Evolutionary conservation across 2,888 invertebrate species (phyloP).

Genomic region (Lutraria lutraria): DNA sequence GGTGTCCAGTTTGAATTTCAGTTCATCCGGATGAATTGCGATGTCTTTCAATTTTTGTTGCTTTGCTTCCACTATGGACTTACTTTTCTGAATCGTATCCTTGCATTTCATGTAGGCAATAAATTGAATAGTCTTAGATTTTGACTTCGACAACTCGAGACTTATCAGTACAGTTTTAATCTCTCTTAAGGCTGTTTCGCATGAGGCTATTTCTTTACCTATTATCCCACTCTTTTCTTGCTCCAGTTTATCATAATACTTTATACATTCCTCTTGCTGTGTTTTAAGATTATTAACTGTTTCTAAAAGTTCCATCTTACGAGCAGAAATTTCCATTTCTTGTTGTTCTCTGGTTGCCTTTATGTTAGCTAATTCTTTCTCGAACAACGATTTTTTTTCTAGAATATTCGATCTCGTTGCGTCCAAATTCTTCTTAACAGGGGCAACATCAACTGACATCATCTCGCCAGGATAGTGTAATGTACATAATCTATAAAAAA

Average conservation of each 20-base stretch:
- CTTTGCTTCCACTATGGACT: not conserved
- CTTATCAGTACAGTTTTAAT: not conserved
- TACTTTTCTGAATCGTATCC: not conserved
- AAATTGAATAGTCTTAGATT: not conserved
- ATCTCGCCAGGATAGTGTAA: no score
- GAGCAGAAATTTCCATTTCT: not conserved
- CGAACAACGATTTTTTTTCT: not conserved
- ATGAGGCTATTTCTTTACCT: not conserved
- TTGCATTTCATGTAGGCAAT: not conserved
- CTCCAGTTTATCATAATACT: not conserved
- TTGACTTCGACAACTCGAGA: not conserved
- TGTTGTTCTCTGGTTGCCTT: not conserved
- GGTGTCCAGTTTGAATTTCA: not conserved
- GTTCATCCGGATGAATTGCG: not conserved
- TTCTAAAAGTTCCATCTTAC: not conserved
- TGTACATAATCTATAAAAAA: no score
- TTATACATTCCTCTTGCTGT: not conserved
- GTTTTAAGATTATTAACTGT: not conserved
- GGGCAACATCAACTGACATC: no score
- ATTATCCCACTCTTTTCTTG: not conserved
- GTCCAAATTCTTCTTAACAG: no score
- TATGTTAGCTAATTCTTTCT: not conserved
- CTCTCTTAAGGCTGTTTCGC: not conserved
- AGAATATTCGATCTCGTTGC: not conserved
- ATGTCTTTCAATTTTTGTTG: not conserved